Conservation (phyloP, 2,113 vertebrate genomes). For the Clupea harengus region DNA sequence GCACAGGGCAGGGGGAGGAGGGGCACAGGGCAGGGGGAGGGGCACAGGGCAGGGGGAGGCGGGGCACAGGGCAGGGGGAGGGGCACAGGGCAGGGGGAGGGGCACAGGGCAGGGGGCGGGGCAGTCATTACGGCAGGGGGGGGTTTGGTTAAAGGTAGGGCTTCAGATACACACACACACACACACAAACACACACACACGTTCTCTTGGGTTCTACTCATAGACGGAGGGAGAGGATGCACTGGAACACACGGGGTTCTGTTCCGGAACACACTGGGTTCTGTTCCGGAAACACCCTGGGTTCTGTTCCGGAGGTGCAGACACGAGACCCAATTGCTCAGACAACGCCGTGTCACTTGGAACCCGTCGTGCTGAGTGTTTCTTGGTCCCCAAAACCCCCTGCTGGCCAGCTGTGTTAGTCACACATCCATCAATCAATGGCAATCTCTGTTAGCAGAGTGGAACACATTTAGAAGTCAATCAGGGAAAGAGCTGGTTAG, state of each 20-base stretch:
- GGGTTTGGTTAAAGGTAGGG: not conserved
- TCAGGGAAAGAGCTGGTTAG: not conserved
- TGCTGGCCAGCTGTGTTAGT: not conserved
- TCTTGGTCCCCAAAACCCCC: not conserved
- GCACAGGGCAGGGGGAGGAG: not conserved
- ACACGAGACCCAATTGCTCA: slow-evolving; percentile 12
- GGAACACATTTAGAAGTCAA: not conserved
- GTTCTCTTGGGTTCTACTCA: not conserved
- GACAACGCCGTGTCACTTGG: not conserved
- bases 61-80: not conserved
- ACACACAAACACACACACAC: not conserved
- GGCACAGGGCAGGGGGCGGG: not conserved
- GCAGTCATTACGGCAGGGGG: not conserved
- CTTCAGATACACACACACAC: not conserved
- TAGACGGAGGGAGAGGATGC: slow-evolving; percentile 18
- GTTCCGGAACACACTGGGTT: not conserved
- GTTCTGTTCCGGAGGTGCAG: slow-evolving; percentile 21
- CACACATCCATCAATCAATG: not conserved
- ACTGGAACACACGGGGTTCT: slow-evolving; percentile 17
- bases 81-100: not conserved
- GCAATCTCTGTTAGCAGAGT: not conserved
- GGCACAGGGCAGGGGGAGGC: not conserved
- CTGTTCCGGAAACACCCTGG: slow-evolving; percentile 11
- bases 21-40: not conserved
- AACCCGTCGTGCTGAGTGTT: not conserved